phyloP scores from a whole-genome alignment of 2,888 invertebrate species.

The Ophioninae sp. region DNA sequence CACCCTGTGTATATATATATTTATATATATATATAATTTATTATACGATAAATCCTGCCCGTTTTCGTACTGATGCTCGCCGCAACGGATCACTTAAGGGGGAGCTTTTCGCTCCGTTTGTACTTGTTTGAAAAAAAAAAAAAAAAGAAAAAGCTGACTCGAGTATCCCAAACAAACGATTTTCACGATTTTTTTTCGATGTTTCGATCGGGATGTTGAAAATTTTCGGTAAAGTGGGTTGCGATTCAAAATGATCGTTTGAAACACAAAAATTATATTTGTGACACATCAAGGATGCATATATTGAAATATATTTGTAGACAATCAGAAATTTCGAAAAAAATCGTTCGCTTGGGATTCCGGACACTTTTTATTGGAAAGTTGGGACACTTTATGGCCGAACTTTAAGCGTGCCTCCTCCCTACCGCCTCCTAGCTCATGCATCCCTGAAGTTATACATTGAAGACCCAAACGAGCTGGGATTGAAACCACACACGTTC shows the following conservation, averaged over 20 bases:
- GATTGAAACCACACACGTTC: not conserved
- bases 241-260: not conserved
- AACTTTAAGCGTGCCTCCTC: conserved; percentile 12
- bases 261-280: not conserved
- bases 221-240: not conserved
- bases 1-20: too few species aligned
- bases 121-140: conserved; percentile 10
- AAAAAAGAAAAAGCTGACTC: conserved; percentile 16
- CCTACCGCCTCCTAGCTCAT: not conserved
- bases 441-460: not conserved
- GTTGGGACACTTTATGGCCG: conserved; percentile 3
- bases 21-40: conserved; percentile 27
- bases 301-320: not conserved
- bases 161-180: not conserved
- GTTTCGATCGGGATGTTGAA: not conserved
- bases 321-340: not conserved
- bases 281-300: not conserved
- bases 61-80: conserved; percentile 57
- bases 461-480: not conserved
- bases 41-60: conserved; percentile 60
- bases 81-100: conserved; percentile 49
- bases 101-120: conserved; percentile 7
- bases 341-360: conserved; percentile 4
- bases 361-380: not conserved
- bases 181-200: not conserved